phyloP scores from a whole-genome alignment of 2,888 invertebrate genomes.

The Autographa gamma region DNA sequence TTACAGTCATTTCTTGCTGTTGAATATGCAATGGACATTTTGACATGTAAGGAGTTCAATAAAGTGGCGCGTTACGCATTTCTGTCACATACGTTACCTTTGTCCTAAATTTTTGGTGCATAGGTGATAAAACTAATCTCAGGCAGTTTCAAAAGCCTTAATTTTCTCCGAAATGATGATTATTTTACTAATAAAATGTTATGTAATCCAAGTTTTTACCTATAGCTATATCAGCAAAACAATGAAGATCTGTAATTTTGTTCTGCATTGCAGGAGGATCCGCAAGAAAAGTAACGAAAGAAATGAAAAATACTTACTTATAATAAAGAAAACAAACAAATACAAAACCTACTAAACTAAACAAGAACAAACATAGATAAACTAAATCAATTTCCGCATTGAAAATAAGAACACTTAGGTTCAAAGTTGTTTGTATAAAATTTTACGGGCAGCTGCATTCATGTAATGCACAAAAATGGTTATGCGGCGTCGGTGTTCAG shows the following conservation, averaged over 20 bases:
- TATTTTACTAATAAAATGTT: no score
- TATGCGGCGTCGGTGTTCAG: constrained; percentile 57
- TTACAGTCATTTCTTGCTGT: constrained; percentile 3
- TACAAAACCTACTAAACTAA: constrained; percentile 7
- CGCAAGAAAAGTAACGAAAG: no score
- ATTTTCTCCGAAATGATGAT: no score
- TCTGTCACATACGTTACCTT: neutral
- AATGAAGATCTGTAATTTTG: no score
- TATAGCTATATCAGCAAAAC: no score
- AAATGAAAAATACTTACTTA: no score
- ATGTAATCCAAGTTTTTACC: no score
- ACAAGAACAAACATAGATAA: constrained; percentile 34
- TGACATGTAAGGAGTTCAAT: neutral
- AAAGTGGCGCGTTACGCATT: neutral
- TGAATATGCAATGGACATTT: constrained; percentile 25
- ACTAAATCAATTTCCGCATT: constrained; percentile 44
- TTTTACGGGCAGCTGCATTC: constrained; percentile 63
- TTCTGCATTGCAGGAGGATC: no score
- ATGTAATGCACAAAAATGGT: constrained; percentile 69
- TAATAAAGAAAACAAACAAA: neutral
- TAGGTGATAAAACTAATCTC: neutral
- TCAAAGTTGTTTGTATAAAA: constrained; percentile 56
- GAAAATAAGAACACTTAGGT: constrained; percentile 50
- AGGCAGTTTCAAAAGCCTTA: neutral
- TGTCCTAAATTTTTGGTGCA: neutral